A percentile compares a stretch with the other conserved stretches of the same genome.
phyloP scores from a whole-genome alignment of 2,113 vertebrate species.

The Zeus faber region DNA sequence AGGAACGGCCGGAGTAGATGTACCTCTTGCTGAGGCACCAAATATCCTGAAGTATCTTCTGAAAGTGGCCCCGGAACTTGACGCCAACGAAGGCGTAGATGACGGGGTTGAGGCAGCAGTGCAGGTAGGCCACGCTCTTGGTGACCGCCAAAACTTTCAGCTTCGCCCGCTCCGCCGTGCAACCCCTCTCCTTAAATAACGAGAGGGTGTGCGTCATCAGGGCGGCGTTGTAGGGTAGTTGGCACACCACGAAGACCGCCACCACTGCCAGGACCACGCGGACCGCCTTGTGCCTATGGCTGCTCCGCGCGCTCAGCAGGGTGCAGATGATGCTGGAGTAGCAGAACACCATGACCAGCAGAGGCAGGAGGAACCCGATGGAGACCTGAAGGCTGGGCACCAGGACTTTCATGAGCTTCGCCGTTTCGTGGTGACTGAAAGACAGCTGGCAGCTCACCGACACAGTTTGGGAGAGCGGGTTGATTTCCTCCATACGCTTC shows the following conservation, averaged over 20 bases:
- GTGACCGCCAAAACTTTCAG: constrained; percentile 56
- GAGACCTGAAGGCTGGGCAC: constrained; percentile 79
- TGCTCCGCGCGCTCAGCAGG: constrained; percentile 78
- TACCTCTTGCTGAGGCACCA: constrained; percentile 78
- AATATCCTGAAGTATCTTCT: constrained; percentile 75
- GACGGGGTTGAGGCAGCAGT: constrained; percentile 90
- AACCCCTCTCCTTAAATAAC: constrained; percentile 70
- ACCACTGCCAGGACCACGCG: constrained; percentile 84
- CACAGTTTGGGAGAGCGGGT: accelerated
- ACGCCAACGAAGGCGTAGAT: constrained; percentile 93
- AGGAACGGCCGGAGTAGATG: constrained; percentile 49
- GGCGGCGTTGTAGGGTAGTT: constrained; percentile 84
- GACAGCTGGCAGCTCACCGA: constrained; percentile 67
- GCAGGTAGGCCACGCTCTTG: constrained; percentile 84
- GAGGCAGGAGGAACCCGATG: constrained; percentile 84
- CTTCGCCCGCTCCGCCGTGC: constrained; percentile 50
- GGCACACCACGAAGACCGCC: constrained; percentile 80
- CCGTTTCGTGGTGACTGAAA: constrained; percentile 53
- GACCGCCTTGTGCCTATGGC: constrained; percentile 84
- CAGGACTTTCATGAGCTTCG: constrained; percentile 74
- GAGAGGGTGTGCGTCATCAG: constrained; percentile 71
- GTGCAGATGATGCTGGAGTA: constrained; percentile 79
- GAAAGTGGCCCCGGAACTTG: constrained; percentile 87
- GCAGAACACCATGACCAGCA: constrained; percentile 83
- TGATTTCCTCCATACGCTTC: constrained; percentile 8